Conservation (phyloP, 2,113 vertebrate genomes). For the Sebastes schlegelii region DNA sequence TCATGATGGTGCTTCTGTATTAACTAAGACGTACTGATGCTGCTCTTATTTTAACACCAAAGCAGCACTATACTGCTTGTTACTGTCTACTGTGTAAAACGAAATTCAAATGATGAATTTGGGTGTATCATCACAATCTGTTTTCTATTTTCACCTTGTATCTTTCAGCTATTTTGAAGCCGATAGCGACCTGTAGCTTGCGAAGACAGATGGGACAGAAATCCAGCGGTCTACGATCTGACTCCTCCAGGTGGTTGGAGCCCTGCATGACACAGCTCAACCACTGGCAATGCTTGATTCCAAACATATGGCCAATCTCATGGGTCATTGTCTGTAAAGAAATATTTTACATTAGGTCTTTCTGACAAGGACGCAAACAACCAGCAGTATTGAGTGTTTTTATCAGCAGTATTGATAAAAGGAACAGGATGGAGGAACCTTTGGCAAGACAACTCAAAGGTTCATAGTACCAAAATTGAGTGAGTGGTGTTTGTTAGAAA, state of each 20-base stretch:
- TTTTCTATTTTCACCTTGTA: slow-evolving; percentile 56
- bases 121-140: background rate
- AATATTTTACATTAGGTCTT: background rate
- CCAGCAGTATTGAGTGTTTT: background rate
- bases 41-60: no score
- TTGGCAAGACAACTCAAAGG: background rate
- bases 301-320: slow-evolving; percentile 84
- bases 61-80: background rate
- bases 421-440: background rate
- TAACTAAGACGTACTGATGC: background rate
- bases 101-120: background rate
- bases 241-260: slow-evolving; percentile 85
- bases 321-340: slow-evolving; percentile 78
- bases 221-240: slow-evolving; percentile 74
- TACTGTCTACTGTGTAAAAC: background rate
- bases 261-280: slow-evolving; percentile 85
- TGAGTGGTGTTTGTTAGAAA: slow-evolving; percentile 32
- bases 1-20: background rate
- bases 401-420: background rate
- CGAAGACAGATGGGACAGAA: slow-evolving; percentile 84
- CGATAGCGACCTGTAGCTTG: slow-evolving; percentile 74
- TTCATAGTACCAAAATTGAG: slow-evolving; percentile 1
- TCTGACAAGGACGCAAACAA: background rate
- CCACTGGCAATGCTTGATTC: slow-evolving; percentile 84
- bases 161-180: slow-evolving; percentile 74